Percentiles rank a stretch among this genome's conserved stretches.
Evolutionary conservation across 2,888 invertebrate genomes (phyloP).

Genomic region (Xylophagus ater): DNA sequence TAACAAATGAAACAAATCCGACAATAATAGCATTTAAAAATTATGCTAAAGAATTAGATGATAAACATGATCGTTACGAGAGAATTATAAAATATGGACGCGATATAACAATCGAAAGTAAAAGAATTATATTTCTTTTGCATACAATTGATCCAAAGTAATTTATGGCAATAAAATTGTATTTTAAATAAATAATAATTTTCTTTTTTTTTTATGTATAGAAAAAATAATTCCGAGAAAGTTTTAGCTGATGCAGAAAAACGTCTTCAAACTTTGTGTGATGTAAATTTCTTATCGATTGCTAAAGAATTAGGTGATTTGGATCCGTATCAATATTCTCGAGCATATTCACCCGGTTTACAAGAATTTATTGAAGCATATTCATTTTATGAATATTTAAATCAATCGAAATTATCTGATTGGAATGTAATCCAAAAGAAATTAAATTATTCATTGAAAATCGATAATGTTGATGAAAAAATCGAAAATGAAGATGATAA

Average conservation of each 20-base stretch:
- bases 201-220: conserved; percentile 23
- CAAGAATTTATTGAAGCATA: conserved; percentile 81
- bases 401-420: conserved; percentile 44
- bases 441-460: conserved; percentile 37
- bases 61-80: conserved; percentile 73
- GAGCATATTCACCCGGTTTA: conserved; percentile 53
- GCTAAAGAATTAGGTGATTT: conserved; percentile 60
- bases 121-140: conserved; percentile 74
- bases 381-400: conserved; percentile 62
- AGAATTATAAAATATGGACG: conserved; percentile 68
- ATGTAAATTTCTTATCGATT: conserved; percentile 48
- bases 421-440: conserved; percentile 48
- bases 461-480: conserved; percentile 9
- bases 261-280: conserved; percentile 50
- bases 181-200: no score
- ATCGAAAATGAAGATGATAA: conserved; percentile 10
- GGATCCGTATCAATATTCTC: conserved; percentile 57
- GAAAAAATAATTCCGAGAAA: conserved; percentile 44
- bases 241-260: conserved; percentile 53
- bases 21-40: conserved; percentile 42
- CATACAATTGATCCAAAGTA: conserved; percentile 51
- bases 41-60: conserved; percentile 57
- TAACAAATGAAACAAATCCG: conserved; percentile 29
- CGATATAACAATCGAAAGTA: conserved; percentile 83
- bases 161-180: background rate